phyloP scores from a whole-genome alignment of 2,113 vertebrate species.

The Athene cunicularia region DNA sequence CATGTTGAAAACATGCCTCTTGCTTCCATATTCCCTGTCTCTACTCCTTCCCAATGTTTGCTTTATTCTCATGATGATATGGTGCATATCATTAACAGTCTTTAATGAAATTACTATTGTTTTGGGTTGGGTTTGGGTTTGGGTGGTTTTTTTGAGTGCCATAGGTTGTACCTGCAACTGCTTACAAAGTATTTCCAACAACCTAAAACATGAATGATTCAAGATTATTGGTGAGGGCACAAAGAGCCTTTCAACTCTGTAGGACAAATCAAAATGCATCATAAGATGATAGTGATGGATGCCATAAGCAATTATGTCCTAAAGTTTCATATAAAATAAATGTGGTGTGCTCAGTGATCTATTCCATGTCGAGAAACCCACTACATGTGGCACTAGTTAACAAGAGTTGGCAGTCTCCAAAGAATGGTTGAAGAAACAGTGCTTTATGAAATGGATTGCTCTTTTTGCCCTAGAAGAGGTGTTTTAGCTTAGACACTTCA shows the following conservation, averaged over 20 bases:
- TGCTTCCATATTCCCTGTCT: conserved; percentile 39
- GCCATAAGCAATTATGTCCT: not conserved
- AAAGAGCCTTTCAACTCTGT: not conserved
- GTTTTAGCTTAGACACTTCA: not conserved
- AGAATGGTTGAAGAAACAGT: not conserved
- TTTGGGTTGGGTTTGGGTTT: not conserved
- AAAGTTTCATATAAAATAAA: not conserved
- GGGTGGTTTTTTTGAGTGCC: not conserved
- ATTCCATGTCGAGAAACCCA: not conserved
- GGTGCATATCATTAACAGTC: not conserved
- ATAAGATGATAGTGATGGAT: not conserved
- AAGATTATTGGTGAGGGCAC: not conserved
- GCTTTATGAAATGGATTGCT: not conserved
- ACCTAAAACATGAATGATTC: not conserved
- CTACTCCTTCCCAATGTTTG: not conserved
- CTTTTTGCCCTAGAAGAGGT: not conserved
- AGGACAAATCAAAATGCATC: not conserved
- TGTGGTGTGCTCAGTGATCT: not conserved
- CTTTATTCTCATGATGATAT: conserved; percentile 40
- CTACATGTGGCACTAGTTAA: not conserved
- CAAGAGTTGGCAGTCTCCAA: not conserved
- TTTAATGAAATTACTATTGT: conserved; percentile 13
- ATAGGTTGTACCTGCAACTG: not conserved
- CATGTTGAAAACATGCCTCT: conserved; percentile 11
- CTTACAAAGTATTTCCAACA: not conserved